A percentile compares a stretch with the other conserved stretches of the same genome.
These are phyloP conservation scores for Lordiphosa collinella DNA, from an alignment of 1,140 invertebrate genomes.

Conservation along the genomic window DNA sequence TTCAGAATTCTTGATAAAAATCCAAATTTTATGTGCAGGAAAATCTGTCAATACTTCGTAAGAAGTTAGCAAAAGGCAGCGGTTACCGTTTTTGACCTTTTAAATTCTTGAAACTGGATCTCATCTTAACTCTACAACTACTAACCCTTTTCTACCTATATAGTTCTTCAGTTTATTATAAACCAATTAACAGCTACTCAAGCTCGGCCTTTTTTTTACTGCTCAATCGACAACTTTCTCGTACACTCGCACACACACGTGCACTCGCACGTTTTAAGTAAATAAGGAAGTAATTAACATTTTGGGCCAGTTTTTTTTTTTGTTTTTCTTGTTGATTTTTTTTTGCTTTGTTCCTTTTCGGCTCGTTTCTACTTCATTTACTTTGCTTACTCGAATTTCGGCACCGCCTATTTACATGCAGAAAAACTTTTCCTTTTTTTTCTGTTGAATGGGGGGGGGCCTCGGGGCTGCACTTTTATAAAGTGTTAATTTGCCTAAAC, in stretches of 20 bases:
- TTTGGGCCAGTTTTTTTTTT: slow-evolving; percentile 48
- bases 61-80: too few species aligned
- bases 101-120: too few species aligned
- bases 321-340: too few species aligned
- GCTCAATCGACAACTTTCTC: slow-evolving; percentile 11
- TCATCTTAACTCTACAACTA: too few species aligned
- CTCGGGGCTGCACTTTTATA: slow-evolving; percentile 69
- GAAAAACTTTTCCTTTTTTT: slow-evolving; percentile 45
- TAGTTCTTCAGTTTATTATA: too few species aligned
- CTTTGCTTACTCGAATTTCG: slow-evolving; percentile 74
- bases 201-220: neutral
- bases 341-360: slow-evolving; percentile 8
- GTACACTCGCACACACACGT: slow-evolving; percentile 17
- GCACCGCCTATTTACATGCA: slow-evolving; percentile 61
- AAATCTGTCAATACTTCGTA: too few species aligned
- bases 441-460: slow-evolving; percentile 11
- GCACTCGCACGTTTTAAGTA: slow-evolving; percentile 33
- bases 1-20: too few species aligned
- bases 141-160: too few species aligned
- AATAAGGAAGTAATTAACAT: slow-evolving; percentile 77
- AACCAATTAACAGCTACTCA: slow-evolving; percentile 3
- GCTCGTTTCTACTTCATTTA: slow-evolving; percentile 72
- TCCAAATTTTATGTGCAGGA: too few species aligned
- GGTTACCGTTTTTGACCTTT: too few species aligned
- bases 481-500: slow-evolving; percentile 65